Evolutionary conservation across 2,888 invertebrate species (phyloP).

Genomic region (Colostygia pectinataria): DNA sequence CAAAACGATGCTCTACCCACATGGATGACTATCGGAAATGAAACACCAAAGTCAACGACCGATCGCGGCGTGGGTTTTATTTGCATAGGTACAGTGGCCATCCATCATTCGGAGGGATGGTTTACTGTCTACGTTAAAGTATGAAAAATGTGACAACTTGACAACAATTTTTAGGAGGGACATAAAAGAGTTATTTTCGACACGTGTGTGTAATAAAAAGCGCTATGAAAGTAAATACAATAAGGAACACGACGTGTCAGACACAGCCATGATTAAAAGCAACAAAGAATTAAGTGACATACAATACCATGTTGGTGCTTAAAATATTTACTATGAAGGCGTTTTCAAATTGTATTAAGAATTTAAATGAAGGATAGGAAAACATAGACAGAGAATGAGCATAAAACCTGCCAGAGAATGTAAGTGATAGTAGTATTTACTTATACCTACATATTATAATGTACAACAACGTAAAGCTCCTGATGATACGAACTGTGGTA

Average conservation of each 20-base stretch:
- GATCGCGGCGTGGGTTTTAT: conserved; percentile 42
- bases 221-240: conserved; percentile 4
- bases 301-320: conserved; percentile 42
- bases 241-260: conserved; percentile 32
- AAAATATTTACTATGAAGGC: conserved; percentile 2
- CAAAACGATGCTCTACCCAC: conserved; percentile 44
- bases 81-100: conserved; percentile 33
- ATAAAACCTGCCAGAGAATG: conserved; percentile 1
- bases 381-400: background rate
- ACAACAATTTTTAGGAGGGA: too few species aligned
- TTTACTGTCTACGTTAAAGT: conserved; percentile 19
- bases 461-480: too few species aligned
- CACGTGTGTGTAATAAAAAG: conserved; percentile 5
- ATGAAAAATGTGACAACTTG: too few species aligned
- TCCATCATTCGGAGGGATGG: conserved; percentile 40
- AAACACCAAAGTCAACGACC: conserved; percentile 44
- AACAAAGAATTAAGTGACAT: conserved; percentile 40
- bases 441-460: too few species aligned
- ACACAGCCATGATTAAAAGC: conserved; percentile 25
- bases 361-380: background rate
- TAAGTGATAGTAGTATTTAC: background rate
- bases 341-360: background rate
- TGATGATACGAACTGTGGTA: conserved; percentile 27
- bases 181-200: background rate
- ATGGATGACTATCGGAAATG: conserved; percentile 35